A percentile compares a stretch with the other conserved stretches of the same genome.
Evolutionary conservation across 2,113 vertebrate species (phyloP).

Genomic region (Scalopus aquaticus): DNA sequence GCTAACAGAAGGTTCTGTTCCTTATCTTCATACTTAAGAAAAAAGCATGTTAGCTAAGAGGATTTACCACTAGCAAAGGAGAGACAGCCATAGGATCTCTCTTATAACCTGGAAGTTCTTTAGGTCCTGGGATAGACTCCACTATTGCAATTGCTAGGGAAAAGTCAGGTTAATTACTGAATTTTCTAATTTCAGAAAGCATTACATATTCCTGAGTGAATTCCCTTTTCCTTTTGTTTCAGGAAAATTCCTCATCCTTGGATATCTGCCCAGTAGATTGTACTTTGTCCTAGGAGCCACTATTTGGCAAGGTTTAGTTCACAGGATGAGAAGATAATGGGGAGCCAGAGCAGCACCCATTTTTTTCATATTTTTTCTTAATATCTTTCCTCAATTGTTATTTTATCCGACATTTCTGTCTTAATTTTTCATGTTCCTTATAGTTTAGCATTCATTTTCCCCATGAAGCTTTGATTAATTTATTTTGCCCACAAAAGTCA

Average conservation of each 20-base stretch:
- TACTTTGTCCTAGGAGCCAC: neutral
- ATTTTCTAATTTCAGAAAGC: constrained; percentile 25
- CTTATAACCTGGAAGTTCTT: neutral
- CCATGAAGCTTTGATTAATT: neutral
- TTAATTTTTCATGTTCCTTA: neutral
- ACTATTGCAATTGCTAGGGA: neutral
- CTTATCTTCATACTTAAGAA: neutral
- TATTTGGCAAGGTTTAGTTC: neutral
- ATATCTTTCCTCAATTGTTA: neutral
- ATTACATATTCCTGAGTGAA: neutral
- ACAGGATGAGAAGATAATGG: neutral
- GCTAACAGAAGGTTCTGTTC: neutral
- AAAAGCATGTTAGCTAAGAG: neutral
- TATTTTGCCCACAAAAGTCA: neutral
- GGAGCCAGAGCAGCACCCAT: neutral
- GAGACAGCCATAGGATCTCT: neutral
- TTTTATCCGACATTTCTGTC: neutral
- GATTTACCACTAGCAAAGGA: neutral
- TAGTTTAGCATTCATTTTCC: neutral
- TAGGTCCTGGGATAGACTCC: neutral
- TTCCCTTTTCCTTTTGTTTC: neutral
- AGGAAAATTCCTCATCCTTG: constrained; percentile 2
- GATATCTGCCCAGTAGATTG: neutral
- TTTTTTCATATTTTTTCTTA: neutral
- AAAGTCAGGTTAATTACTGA: constrained; percentile 16